Conservation (phyloP, 2,113 vertebrate species). For the Xyrauchen texanus region DNA sequence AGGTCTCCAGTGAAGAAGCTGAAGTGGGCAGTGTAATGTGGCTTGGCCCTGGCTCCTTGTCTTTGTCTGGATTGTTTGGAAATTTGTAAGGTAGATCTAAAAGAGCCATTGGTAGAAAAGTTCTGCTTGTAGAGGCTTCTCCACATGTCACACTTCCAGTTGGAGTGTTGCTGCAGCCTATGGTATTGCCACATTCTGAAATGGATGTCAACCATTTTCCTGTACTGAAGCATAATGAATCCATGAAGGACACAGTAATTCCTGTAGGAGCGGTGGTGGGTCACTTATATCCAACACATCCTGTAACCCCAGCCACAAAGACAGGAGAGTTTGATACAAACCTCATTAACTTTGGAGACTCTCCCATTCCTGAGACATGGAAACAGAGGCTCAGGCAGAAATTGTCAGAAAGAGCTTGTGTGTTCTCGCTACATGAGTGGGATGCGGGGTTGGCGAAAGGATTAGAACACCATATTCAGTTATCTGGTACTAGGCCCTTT, state of each 20-base stretch:
- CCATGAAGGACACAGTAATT: background rate
- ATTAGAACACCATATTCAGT: too few species aligned
- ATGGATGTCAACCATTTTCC: constrained; percentile 1
- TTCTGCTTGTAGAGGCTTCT: background rate
- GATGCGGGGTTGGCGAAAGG: too few species aligned
- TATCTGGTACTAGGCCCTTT: too few species aligned
- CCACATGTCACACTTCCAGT: background rate
- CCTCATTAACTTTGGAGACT: too few species aligned
- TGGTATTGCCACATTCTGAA: background rate
- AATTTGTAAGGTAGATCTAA: background rate
- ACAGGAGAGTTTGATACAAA: too few species aligned
- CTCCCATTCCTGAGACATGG: too few species aligned
- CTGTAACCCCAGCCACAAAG: too few species aligned
- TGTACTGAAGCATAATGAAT: constrained; percentile 2
- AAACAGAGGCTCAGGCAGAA: too few species aligned
- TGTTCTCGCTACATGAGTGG: too few species aligned
- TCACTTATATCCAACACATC: background rate
- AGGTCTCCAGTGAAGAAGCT: too few species aligned
- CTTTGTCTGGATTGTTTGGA: background rate
- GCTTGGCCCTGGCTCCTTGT: background rate
- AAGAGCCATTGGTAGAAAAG: background rate
- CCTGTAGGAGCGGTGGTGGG: background rate
- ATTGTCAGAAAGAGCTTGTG: too few species aligned
- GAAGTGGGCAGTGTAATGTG: background rate
- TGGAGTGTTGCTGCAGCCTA: constrained; percentile 1